Conservation (phyloP, 2,797 vertebrate genomes). For the Masticophis lateralis region DNA sequence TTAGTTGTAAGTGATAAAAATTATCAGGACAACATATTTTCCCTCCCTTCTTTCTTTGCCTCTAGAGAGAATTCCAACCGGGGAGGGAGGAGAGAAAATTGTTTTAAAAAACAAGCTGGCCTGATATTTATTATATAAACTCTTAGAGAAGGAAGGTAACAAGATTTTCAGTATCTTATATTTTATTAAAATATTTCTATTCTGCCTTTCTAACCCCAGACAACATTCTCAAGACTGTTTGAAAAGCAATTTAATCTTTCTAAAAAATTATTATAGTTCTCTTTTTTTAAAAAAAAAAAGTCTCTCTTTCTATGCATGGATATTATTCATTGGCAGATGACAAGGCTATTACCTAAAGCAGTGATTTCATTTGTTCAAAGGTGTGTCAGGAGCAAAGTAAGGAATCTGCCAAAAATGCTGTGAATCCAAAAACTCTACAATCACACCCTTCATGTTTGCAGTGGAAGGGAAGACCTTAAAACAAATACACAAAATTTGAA, state of each 20-base stretch:
- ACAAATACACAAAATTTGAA: background rate
- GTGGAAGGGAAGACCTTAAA: background rate
- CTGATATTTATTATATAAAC: constrained; percentile 39
- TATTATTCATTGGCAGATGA: background rate
- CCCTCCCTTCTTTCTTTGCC: constrained; percentile 40
- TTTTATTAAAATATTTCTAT: background rate
- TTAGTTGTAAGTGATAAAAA: constrained; percentile 65
- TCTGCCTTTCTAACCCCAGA: background rate
- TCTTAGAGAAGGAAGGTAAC: constrained; percentile 32
- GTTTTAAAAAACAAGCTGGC: constrained; percentile 48
- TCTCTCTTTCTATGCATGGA: background rate
- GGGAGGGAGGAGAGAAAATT: constrained; percentile 20
- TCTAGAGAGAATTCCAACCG: constrained; percentile 56
- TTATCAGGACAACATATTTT: constrained; percentile 57
- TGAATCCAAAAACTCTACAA: background rate
- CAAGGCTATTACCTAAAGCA: background rate
- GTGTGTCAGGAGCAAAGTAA: background rate
- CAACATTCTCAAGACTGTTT: background rate
- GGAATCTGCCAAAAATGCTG: background rate
- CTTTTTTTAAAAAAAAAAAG: background rate
- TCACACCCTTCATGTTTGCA: background rate
- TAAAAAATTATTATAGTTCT: background rate
- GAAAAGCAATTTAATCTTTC: constrained; percentile 25
- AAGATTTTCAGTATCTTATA: constrained; percentile 29
- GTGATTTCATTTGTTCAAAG: constrained; percentile 6